phyloP scores from a whole-genome alignment of 2,113 vertebrate genomes.

The Mirza zaza region DNA sequence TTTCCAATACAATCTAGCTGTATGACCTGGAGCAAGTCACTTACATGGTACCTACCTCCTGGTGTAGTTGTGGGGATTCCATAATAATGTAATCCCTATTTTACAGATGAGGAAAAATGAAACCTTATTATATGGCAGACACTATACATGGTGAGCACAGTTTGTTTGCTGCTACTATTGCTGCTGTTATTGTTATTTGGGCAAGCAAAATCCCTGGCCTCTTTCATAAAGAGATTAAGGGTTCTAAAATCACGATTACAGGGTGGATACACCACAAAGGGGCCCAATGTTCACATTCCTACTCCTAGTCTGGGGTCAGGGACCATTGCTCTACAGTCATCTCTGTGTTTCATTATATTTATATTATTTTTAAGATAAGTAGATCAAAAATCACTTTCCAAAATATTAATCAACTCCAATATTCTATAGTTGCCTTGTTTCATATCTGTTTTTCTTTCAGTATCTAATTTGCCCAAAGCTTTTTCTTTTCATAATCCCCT shows the following conservation, averaged over 20 bases:
- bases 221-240: neutral
- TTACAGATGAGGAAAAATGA: neutral
- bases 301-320: neutral
- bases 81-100: neutral
- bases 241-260: neutral
- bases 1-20: neutral
- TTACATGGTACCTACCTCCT: neutral
- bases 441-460: constrained; percentile 14
- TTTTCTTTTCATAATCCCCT: constrained; percentile 14
- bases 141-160: neutral
- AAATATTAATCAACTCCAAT: neutral
- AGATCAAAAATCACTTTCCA: neutral
- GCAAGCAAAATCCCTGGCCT: neutral
- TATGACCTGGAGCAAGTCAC: neutral
- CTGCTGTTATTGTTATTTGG: neutral
- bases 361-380: constrained; percentile 29
- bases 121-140: neutral
- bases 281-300: neutral
- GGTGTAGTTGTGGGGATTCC: neutral
- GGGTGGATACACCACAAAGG: too few species aligned
- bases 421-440: neutral
- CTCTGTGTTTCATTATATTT: neutral
- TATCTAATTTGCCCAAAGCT: constrained; percentile 42
- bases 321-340: neutral
- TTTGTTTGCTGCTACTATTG: neutral